Percentiles rank a stretch among this genome's conserved stretches.
These are phyloP conservation scores for Rhagoletis pomonella DNA, from an alignment of 1,140 invertebrate species.

Conservation along the genomic window DNA sequence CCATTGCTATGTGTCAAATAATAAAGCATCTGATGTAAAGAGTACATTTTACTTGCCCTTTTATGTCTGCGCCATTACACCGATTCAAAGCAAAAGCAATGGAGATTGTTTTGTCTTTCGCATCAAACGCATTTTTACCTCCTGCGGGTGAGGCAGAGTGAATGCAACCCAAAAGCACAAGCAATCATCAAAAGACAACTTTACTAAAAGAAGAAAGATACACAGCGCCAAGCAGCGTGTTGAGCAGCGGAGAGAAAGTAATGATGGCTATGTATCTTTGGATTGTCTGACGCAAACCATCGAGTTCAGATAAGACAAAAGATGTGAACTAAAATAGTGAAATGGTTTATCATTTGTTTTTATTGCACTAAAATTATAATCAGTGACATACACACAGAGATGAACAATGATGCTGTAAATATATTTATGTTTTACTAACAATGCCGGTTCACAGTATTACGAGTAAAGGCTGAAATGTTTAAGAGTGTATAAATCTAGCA, in stretches of 20 bases:
- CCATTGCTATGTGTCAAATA: conserved; percentile 14
- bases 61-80: not conserved
- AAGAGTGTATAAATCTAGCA: no score
- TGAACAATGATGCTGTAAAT: no score
- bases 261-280: conserved; percentile 2
- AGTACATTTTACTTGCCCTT: not conserved
- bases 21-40: not conserved
- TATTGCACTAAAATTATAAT: conserved; percentile 22
- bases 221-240: not conserved
- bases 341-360: conserved; percentile 29
- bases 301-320: not conserved
- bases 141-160: not conserved
- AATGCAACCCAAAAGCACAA: conserved; percentile 1
- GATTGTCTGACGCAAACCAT: not conserved
- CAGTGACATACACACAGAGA: not conserved
- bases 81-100: not conserved
- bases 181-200: not conserved
- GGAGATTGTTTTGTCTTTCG: conserved; percentile 17
- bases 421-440: no score
- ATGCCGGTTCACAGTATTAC: no score
- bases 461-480: no score
- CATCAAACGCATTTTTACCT: not conserved
- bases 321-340: conserved; percentile 19
- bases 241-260: not conserved
- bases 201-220: not conserved